Percentiles rank a stretch among this genome's conserved stretches.
Evolutionary conservation across 1,140 invertebrate species (phyloP).

Genomic region (Diprion similis): DNA sequence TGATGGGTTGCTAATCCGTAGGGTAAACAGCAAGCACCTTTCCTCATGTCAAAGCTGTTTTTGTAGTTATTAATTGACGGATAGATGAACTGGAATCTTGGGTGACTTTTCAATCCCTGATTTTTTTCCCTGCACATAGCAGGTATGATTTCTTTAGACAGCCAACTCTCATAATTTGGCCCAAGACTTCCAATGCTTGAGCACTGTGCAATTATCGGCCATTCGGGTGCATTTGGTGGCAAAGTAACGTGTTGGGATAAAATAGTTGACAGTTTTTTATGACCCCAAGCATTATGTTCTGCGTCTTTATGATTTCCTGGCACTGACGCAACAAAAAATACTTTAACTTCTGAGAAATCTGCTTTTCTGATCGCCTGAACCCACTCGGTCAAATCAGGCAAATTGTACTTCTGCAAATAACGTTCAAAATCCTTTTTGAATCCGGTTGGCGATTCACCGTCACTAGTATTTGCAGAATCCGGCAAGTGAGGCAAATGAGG

Average conservation of each 20-base stretch:
- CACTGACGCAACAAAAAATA: conserved; percentile 84
- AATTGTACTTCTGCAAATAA: conserved; percentile 81
- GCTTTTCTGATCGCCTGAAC: conserved; percentile 73
- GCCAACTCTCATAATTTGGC: conserved; percentile 72
- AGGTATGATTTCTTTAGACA: conserved; percentile 70
- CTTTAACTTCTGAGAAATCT: conserved; percentile 84
- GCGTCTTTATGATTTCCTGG: conserved; percentile 78
- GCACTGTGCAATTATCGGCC: conserved; percentile 82
- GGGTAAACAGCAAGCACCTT: conserved; percentile 88
- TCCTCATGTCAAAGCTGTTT: conserved; percentile 81
- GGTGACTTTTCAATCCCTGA: conserved; percentile 47
- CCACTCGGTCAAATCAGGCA: conserved; percentile 74
- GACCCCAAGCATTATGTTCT: conserved; percentile 70
- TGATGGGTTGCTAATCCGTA: conserved; percentile 79
- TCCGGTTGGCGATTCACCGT: conserved; percentile 82
- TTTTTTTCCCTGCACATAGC: conserved; percentile 66
- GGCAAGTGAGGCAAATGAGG: conserved; percentile 74
- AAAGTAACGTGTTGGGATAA: conserved; percentile 69
- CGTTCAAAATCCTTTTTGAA: conserved; percentile 87
- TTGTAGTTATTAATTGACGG: conserved; percentile 82
- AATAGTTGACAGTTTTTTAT: conserved; percentile 72
- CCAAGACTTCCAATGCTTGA: conserved; percentile 92
- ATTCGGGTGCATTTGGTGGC: conserved; percentile 63
- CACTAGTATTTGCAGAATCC: conserved; percentile 60
- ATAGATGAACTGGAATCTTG: conserved; percentile 69